A percentile compares a stretch with the other conserved stretches of the same genome.
phyloP scores from a whole-genome alignment of 2,888 invertebrate species.

The Brachypterus glaber region DNA sequence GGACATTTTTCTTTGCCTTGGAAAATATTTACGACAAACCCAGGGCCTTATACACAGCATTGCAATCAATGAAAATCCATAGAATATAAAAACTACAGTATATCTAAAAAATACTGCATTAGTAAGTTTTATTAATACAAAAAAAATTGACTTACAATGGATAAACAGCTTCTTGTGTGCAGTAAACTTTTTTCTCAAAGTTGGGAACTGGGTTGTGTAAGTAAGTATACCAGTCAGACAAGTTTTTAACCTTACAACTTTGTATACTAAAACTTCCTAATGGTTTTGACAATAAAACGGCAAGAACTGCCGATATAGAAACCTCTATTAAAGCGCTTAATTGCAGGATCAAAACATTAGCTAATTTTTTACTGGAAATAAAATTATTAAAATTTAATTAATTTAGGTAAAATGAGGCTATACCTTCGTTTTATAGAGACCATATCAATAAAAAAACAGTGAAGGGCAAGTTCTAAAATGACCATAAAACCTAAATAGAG shows the following conservation, averaged over 20 bases:
- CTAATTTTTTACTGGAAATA: conserved; percentile 58
- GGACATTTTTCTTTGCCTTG: conserved; percentile 63
- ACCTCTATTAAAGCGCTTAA: conserved; percentile 78
- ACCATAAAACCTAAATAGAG: conserved; percentile 92
- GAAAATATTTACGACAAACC: conserved; percentile 57
- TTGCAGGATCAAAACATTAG: conserved; percentile 68
- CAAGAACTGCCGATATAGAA: conserved; percentile 60
- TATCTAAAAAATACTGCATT: conserved; percentile 54
- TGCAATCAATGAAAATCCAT: conserved; percentile 68
- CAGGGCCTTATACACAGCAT: conserved; percentile 73
- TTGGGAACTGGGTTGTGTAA: conserved; percentile 90
- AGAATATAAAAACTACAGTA: conserved; percentile 85
- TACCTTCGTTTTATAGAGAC: conserved; percentile 66
- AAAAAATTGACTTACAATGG: conserved; percentile 67
- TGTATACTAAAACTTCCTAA: conserved; percentile 63
- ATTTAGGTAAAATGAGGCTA: no score
- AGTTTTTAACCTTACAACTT: conserved; percentile 67
- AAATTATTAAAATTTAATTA: conserved; percentile 1
- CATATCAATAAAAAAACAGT: conserved; percentile 88
- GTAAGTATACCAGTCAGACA: conserved; percentile 96
- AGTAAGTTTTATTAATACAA: conserved; percentile 8
- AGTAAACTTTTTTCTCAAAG: conserved; percentile 79
- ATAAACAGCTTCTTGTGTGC: conserved; percentile 96
- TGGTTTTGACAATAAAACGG: conserved; percentile 75
- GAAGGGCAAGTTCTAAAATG: conserved; percentile 73